Conservation (phyloP, 2,888 invertebrate species). For the Cephalotes varians region DNA sequence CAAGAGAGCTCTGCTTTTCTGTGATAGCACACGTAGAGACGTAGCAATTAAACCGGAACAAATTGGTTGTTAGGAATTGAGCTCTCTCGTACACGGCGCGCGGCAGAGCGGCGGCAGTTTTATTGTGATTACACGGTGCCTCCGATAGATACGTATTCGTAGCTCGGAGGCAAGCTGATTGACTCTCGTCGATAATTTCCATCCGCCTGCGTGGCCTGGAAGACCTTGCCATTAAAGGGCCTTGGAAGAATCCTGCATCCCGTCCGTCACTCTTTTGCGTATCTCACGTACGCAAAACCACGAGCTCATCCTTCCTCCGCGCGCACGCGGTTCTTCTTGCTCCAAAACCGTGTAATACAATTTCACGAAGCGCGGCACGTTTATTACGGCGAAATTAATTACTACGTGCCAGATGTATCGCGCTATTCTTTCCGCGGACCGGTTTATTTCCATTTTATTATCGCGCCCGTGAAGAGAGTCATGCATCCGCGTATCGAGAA, state of each 20-base stretch:
- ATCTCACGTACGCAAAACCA: slow-evolving; percentile 33
- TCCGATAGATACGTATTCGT: slow-evolving; percentile 68
- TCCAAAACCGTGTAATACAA: slow-evolving; percentile 54
- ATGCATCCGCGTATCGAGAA: slow-evolving; percentile 1
- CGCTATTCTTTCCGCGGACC: slow-evolving; percentile 44
- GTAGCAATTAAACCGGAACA: slow-evolving; percentile 68
- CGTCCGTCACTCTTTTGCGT: slow-evolving; percentile 52
- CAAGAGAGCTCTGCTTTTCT: slow-evolving; percentile 46
- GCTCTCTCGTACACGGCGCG: slow-evolving; percentile 35
- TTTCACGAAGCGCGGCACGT: slow-evolving; percentile 48
- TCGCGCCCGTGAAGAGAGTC: slow-evolving; percentile 26
- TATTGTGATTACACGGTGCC: slow-evolving; percentile 73
- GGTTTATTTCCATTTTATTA: slow-evolving; percentile 53
- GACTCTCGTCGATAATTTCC: slow-evolving; percentile 65
- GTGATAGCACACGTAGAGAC: slow-evolving; percentile 53
- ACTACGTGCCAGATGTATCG: slow-evolving; percentile 51
- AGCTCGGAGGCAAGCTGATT: slow-evolving; percentile 64
- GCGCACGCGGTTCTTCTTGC: slow-evolving; percentile 29
- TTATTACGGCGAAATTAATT: slow-evolving; percentile 50
- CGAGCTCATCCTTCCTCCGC: slow-evolving; percentile 17
- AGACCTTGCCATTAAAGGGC: slow-evolving; percentile 49
- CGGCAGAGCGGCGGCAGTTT: slow-evolving; percentile 65
- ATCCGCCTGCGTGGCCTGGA: slow-evolving; percentile 47
- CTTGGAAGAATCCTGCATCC: slow-evolving; percentile 38
- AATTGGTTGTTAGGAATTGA: slow-evolving; percentile 67